Evolutionary conservation across 2,797 vertebrate species (phyloP).

Genomic region (Dermochelys coriacea): DNA sequence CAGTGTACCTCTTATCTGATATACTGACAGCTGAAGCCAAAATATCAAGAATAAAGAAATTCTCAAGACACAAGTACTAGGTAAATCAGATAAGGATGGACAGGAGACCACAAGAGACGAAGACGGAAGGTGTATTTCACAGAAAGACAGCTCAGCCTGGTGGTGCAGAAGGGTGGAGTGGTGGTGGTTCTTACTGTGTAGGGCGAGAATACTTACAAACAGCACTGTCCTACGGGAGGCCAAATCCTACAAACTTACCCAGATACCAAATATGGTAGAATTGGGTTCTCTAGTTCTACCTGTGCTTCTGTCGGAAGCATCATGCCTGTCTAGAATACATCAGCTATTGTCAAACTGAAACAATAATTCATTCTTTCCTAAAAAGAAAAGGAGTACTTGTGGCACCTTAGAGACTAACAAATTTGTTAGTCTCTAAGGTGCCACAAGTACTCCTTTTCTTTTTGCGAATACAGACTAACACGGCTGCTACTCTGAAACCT

Average conservation of each 20-base stretch:
- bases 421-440: too few relatives aligned
- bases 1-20: neutral
- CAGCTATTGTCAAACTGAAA: neutral
- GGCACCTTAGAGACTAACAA: too few relatives aligned
- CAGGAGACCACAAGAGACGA: neutral
- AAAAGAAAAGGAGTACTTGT: too few relatives aligned
- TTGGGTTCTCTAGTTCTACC: neutral
- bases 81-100: neutral
- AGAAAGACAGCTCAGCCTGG: neutral
- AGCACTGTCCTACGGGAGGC: neutral
- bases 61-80: neutral
- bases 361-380: neutral
- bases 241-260: neutral
- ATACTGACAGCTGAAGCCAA: neutral
- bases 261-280: neutral
- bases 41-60: neutral
- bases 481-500: too few relatives aligned
- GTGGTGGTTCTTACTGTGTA: neutral
- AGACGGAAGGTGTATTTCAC: neutral
- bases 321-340: neutral
- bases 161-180: neutral
- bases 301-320: fast-evolving
- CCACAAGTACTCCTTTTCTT: too few relatives aligned
- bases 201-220: fast-evolving
- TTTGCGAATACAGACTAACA: too few relatives aligned